These are phyloP conservation scores for Brenthis ino DNA, from an alignment of 2,888 invertebrate genomes.

Conservation along the genomic window DNA sequence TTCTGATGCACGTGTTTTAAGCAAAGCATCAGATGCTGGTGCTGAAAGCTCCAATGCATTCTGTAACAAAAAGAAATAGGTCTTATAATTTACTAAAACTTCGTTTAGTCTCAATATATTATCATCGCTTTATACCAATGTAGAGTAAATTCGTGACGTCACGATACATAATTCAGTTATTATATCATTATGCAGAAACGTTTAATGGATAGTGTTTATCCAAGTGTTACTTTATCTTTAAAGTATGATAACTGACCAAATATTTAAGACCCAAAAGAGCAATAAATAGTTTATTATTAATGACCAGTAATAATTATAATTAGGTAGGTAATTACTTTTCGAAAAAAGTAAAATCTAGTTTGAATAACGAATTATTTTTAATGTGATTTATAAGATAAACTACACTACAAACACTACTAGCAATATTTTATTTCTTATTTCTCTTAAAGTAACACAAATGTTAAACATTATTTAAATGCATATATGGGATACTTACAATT, in stretches of 20 bases:
- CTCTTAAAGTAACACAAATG: no score
- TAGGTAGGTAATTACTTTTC: conserved; percentile 14
- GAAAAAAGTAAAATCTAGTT: conserved; percentile 11
- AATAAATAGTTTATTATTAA: conserved; percentile 5
- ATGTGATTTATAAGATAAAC: conserved; percentile 13
- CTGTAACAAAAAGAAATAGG: conserved; percentile 80
- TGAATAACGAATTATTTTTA: conserved; percentile 8
- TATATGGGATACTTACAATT: conserved; percentile 84
- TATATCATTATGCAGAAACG: neutral
- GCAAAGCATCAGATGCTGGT: conserved; percentile 92
- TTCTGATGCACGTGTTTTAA: conserved; percentile 86
- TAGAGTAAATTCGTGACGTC: neutral
- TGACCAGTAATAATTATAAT: conserved; percentile 6
- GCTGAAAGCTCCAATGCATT: conserved; percentile 95
- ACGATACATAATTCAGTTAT: neutral
- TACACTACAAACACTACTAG: no score
- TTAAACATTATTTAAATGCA: neutral
- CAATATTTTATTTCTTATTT: no score
- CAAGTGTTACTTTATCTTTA: neutral
- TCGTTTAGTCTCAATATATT: neutral
- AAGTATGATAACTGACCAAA: neutral
- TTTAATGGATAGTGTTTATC: neutral
- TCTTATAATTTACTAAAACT: neutral
- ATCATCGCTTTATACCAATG: no score
- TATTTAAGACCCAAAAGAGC: conserved; percentile 5